phyloP scores from a whole-genome alignment of 1,140 invertebrate genomes.

The Drosophila sproati region DNA sequence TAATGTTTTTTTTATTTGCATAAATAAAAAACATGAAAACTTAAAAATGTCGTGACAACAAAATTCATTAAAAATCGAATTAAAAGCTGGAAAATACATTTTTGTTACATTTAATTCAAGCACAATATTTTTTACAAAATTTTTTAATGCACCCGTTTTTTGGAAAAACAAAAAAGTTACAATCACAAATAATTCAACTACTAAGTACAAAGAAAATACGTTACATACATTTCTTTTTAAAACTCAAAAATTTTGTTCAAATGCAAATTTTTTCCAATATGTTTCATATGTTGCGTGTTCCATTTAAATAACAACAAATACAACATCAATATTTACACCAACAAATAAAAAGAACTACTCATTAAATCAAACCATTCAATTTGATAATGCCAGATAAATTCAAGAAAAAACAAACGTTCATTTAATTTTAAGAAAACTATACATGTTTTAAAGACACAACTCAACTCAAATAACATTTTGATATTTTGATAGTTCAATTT shows the following conservation, averaged over 20 bases:
- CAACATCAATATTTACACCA: constrained; percentile 19
- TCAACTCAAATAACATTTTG: constrained; percentile 27
- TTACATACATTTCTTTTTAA: constrained; percentile 43
- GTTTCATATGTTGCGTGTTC: constrained; percentile 52
- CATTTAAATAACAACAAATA: constrained; percentile 33
- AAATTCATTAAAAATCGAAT: constrained; percentile 67
- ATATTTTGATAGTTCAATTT: constrained; percentile 1
- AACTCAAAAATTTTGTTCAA: constrained; percentile 46
- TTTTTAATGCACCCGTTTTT: constrained; percentile 78
- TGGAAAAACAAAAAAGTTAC: constrained; percentile 68
- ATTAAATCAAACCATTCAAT: background rate
- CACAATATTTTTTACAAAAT: constrained; percentile 78
- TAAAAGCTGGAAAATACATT: constrained; percentile 54
- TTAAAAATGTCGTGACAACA: constrained; percentile 48
- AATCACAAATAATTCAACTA: constrained; percentile 60
- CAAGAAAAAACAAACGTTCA: background rate
- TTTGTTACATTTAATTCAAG: constrained; percentile 80
- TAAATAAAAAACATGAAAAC: constrained; percentile 39
- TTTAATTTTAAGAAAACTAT: background rate
- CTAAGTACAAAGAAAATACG: constrained; percentile 58
- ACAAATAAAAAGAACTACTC: constrained; percentile 1
- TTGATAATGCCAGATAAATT: constrained; percentile 1
- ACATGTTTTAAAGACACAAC: background rate
- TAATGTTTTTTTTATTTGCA: constrained; percentile 37
- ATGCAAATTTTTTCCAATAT: constrained; percentile 47